Conservation (phyloP, 2,113 vertebrate genomes). For the Vulpes vulpes region DNA sequence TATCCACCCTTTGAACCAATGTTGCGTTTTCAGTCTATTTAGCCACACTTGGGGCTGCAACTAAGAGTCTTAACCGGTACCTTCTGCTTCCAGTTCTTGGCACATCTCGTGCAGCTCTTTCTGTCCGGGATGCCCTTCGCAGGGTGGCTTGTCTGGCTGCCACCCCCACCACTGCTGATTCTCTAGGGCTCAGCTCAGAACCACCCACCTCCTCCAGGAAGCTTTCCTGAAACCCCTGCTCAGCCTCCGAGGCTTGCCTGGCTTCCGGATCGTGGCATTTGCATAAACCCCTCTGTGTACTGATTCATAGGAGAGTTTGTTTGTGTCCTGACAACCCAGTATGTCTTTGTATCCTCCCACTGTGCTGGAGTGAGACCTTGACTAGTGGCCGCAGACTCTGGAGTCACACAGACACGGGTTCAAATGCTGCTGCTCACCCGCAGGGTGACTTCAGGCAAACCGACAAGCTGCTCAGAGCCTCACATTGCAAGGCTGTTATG, state of each 20-base stretch:
- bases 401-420: not conserved
- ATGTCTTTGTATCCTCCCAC: not conserved
- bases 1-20: not conserved
- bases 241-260: not conserved
- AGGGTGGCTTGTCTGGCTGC: rapidly evolving
- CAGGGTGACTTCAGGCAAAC: not conserved
- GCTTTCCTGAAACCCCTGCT: not conserved
- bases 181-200: not conserved
- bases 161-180: too few relatives aligned
- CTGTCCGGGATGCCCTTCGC: not conserved
- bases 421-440: not conserved
- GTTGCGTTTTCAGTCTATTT: not conserved
- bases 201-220: not conserved
- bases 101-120: not conserved
- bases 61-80: not conserved
- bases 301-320: not conserved
- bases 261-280: not conserved
- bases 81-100: not conserved
- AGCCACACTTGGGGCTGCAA: not conserved
- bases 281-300: not conserved
- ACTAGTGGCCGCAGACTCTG: not conserved
- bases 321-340: not conserved
- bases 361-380: not conserved
- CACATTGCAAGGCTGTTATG: not conserved
- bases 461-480: too few relatives aligned